These are phyloP conservation scores for Stenolophus ochropezus DNA, from an alignment of 2,888 invertebrate species.

Conservation along the genomic window DNA sequence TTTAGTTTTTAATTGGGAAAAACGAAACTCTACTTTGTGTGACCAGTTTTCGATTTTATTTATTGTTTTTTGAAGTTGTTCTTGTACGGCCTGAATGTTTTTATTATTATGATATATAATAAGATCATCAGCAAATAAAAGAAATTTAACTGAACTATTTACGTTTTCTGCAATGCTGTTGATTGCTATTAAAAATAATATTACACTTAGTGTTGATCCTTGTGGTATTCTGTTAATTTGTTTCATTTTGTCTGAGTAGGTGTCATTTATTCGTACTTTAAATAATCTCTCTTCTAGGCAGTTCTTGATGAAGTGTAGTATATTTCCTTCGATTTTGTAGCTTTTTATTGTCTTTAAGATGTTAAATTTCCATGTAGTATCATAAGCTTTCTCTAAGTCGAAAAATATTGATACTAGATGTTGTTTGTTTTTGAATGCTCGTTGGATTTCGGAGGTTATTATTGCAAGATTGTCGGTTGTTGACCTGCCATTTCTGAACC, in stretches of 20 bases:
- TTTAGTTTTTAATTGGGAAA: conserved; percentile 52
- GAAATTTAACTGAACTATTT: background rate
- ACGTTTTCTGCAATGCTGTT: conserved; percentile 57
- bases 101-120: too few species aligned
- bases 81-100: too few species aligned
- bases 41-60: conserved; percentile 34
- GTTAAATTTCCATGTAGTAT: conserved; percentile 6
- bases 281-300: conserved; percentile 10
- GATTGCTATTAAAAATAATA: too few species aligned
- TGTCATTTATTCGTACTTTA: background rate
- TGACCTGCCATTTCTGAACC: background rate
- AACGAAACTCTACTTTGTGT: conserved; percentile 51
- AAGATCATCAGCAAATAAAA: too few species aligned
- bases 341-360: background rate
- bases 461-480: conserved; percentile 7
- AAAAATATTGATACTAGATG: conserved; percentile 9
- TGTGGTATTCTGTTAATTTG: conserved; percentile 60
- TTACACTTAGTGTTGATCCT: conserved; percentile 57
- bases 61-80: conserved; percentile 56
- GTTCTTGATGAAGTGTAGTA: background rate
- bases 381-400: background rate
- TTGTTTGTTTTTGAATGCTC: conserved; percentile 3
- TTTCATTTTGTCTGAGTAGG: background rate
- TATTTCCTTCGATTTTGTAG: conserved; percentile 6
- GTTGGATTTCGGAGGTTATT: background rate